Conservation (phyloP, 2,797 vertebrate genomes). For the Melanitta fusca region DNA sequence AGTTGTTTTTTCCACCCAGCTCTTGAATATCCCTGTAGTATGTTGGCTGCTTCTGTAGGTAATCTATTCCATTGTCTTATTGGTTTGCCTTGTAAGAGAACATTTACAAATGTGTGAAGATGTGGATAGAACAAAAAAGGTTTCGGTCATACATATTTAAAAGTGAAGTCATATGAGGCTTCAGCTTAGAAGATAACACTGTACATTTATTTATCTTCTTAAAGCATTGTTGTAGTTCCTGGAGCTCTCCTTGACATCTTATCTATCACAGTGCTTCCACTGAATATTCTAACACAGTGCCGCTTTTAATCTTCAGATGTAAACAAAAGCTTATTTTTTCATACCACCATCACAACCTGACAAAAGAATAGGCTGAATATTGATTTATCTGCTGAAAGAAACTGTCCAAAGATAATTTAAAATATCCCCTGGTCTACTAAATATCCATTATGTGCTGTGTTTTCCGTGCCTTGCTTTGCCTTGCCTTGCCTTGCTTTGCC, state of each 20-base stretch:
- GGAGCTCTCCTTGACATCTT: constrained; percentile 77
- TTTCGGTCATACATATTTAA: constrained; percentile 78
- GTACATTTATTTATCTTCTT: constrained; percentile 76
- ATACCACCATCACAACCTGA: constrained; percentile 60
- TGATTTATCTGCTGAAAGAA: constrained; percentile 70
- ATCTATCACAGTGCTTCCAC: constrained; percentile 68
- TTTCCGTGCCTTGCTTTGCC: too few relatives aligned
- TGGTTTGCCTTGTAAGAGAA: constrained; percentile 41
- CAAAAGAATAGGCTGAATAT: constrained; percentile 70
- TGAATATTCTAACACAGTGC: constrained; percentile 77
- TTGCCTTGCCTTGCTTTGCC: too few relatives aligned
- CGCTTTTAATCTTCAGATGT: constrained; percentile 78
- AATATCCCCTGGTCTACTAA: constrained; percentile 52
- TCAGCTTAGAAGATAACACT: constrained; percentile 69
- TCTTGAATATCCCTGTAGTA: neutral
- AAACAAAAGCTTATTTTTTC: constrained; percentile 74
- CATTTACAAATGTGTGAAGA: constrained; percentile 46
- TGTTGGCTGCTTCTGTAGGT: neutral
- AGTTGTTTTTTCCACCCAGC: neutral
- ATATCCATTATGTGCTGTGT: neutral
- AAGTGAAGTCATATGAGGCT: constrained; percentile 65
- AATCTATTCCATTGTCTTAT: neutral
- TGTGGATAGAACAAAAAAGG: constrained; percentile 35
- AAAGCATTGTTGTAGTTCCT: constrained; percentile 72
- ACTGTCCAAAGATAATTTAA: constrained; percentile 68